Evolutionary conservation across 2,888 invertebrate genomes (phyloP).

Genomic region (Drosophila gaucha): DNA sequence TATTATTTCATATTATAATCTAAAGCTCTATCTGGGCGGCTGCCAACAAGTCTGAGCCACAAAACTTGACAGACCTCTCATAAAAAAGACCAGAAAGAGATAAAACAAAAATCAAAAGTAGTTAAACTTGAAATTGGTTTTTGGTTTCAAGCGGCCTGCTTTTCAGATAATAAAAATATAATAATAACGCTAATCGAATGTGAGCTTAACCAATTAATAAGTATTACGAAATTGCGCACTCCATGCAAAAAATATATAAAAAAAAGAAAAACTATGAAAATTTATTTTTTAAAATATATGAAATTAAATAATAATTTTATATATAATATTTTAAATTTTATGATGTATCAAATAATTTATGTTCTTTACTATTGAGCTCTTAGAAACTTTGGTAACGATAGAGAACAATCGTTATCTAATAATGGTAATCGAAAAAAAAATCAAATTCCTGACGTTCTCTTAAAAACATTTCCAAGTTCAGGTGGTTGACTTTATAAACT

Average conservation of each 20-base stretch:
- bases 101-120: conserved; percentile 24
- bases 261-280: too few relatives aligned
- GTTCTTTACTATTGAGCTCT: too few relatives aligned
- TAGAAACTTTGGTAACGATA: background rate
- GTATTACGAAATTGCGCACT: conserved; percentile 43
- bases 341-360: too few relatives aligned
- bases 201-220: conserved; percentile 38
- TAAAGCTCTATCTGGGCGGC: conserved; percentile 41
- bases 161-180: conserved; percentile 29
- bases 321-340: background rate
- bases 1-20: conserved; percentile 29
- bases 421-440: background rate
- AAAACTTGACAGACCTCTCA: conserved; percentile 25
- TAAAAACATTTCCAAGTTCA: background rate
- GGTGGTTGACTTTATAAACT: conserved; percentile 2
- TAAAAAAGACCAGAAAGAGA: conserved; percentile 19
- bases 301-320: background rate
- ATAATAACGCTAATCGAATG: conserved; percentile 50
- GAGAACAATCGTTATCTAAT: background rate
- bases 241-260: background rate
- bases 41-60: conserved; percentile 59
- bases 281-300: too few relatives aligned
- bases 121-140: conserved; percentile 54
- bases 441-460: background rate
- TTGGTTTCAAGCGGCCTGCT: conserved; percentile 16